Percentiles rank a stretch among this genome's conserved stretches.
These are phyloP conservation scores for Delichon dasypus DNA, from an alignment of 2,797 vertebrate genomes.

Conservation along the genomic window DNA sequence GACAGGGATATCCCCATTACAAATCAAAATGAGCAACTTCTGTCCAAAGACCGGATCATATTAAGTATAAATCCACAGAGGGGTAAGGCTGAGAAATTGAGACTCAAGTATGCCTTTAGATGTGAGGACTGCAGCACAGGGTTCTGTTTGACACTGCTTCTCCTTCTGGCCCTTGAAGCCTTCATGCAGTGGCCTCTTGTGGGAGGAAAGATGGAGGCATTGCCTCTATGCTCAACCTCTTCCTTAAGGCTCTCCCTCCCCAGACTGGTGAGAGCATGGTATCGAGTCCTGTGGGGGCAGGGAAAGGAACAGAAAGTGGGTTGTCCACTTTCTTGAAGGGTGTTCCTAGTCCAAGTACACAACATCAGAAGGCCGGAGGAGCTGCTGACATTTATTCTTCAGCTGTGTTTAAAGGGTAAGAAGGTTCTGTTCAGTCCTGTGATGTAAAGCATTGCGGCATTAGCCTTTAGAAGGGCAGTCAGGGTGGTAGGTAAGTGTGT, in stretches of 20 bases:
- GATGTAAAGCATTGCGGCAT: background rate
- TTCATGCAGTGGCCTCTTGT: background rate
- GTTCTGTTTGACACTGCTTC: background rate
- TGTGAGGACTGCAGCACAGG: background rate
- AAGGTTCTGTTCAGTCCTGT: background rate
- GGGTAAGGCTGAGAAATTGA: background rate
- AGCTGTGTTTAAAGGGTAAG: background rate
- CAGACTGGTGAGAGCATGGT: rapidly evolving
- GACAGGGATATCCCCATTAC: conserved; percentile 12
- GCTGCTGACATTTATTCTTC: background rate
- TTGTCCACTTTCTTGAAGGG: background rate
- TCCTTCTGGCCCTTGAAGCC: background rate
- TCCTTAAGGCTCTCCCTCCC: background rate
- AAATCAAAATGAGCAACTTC: conserved; percentile 37
- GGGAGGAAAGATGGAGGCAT: background rate
- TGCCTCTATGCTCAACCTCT: background rate
- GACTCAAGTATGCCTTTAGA: background rate
- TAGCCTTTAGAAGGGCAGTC: background rate
- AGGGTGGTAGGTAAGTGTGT: background rate
- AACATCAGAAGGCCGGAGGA: background rate
- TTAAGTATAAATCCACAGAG: background rate
- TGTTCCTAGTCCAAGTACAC: background rate
- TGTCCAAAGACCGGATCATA: background rate
- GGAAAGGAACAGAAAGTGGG: background rate
- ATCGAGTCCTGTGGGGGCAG: background rate